phyloP scores from a whole-genome alignment of 2,797 vertebrate species.

The Cirrhinus mrigala region DNA sequence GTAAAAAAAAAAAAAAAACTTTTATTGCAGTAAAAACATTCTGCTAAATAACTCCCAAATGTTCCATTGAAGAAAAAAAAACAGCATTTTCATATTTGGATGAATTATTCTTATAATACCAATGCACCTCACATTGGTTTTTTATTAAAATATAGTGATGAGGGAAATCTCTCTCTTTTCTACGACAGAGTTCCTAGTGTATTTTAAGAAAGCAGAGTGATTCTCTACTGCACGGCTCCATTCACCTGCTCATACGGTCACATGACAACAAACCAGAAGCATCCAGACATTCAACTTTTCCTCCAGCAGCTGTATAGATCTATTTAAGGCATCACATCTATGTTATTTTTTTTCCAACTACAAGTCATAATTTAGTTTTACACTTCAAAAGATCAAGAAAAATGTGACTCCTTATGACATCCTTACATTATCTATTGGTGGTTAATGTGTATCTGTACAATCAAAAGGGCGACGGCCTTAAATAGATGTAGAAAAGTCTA shows the following conservation, averaged over 20 bases:
- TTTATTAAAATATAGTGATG: not conserved
- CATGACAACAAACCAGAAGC: constrained; percentile 56
- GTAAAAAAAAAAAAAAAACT: not conserved
- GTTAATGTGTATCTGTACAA: too few species aligned
- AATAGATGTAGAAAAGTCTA: constrained; percentile 81
- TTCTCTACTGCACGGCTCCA: constrained; percentile 79
- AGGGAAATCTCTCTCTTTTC: constrained; percentile 48
- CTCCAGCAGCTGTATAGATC: constrained; percentile 62
- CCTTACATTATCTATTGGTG: too few species aligned
- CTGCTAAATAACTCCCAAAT: not conserved
- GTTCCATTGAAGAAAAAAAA: too few species aligned
- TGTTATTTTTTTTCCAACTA: not conserved
- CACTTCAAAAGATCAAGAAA: not conserved
- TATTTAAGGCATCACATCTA: constrained; percentile 77
- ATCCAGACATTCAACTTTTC: constrained; percentile 76
- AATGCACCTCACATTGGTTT: not conserved
- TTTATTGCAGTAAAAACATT: not conserved
- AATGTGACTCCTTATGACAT: not conserved
- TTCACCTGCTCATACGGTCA: constrained; percentile 57
- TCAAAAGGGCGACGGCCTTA: constrained; percentile 65
- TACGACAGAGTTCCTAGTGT: not conserved
- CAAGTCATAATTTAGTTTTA: not conserved
- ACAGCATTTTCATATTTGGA: not conserved
- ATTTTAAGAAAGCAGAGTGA: constrained; percentile 69
- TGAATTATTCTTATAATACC: constrained; percentile 11